phyloP scores from a whole-genome alignment of 2,113 vertebrate genomes.

The Nicator chloris region DNA sequence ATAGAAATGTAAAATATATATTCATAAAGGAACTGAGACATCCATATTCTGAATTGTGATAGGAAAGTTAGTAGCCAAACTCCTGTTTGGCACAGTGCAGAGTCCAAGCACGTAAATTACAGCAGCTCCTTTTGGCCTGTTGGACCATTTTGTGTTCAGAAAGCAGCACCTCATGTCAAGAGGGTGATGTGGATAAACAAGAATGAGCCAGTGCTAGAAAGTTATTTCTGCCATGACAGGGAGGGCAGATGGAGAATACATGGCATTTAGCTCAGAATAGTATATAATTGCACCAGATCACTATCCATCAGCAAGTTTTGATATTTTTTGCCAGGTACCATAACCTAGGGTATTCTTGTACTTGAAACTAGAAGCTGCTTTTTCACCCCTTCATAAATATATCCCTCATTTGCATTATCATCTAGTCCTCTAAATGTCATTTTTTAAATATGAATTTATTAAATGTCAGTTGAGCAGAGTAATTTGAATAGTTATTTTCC shows the following conservation, averaged over 20 bases:
- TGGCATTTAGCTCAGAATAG: neutral
- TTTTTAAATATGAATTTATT: conserved; percentile 80
- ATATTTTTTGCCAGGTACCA: neutral
- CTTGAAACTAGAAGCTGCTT: conserved; percentile 68
- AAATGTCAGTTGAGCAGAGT: conserved; percentile 78
- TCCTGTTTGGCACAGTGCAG: neutral
- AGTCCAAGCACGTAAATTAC: rapidly evolving
- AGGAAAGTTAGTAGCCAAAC: neutral
- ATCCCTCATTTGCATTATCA: conserved; percentile 80
- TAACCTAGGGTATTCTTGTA: conserved; percentile 26
- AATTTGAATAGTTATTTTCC: conserved; percentile 75
- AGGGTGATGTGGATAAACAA: neutral
- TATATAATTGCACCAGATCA: neutral
- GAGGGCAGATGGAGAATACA: neutral
- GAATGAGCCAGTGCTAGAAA: neutral
- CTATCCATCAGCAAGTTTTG: neutral
- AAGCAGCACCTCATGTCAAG: neutral
- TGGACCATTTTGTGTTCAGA: neutral
- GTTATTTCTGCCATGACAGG: neutral
- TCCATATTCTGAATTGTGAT: neutral
- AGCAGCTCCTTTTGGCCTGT: neutral
- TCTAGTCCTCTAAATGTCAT: conserved; percentile 80
- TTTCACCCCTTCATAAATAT: conserved; percentile 74
- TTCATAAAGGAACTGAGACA: neutral
- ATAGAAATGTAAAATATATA: neutral